Evolutionary conservation across 1,140 invertebrate species (phyloP).

Genomic region (Pachypeltis micranthus): DNA sequence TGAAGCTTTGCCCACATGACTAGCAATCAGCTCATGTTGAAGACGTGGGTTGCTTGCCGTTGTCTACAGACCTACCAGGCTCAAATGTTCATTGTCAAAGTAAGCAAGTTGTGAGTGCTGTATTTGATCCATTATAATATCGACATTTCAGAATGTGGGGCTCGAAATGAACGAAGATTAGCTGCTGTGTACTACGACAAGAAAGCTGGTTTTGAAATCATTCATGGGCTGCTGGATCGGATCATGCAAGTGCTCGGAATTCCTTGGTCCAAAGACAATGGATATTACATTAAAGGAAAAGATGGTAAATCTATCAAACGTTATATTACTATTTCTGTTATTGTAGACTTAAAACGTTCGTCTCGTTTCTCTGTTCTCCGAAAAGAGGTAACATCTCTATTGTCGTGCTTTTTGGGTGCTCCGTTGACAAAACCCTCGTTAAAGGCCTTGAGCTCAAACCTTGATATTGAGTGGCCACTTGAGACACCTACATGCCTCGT

Average conservation of each 20-base stretch:
- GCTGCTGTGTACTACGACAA: conserved; percentile 89
- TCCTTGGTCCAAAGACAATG: conserved; percentile 44
- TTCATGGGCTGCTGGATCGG: conserved; percentile 90
- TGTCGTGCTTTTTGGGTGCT: too few relatives aligned
- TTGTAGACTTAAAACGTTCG: too few relatives aligned
- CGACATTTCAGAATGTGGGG: conserved; percentile 75
- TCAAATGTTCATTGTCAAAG: too few relatives aligned
- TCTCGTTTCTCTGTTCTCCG: too few relatives aligned
- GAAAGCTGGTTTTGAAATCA: conserved; percentile 85
- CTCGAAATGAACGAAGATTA: conserved; percentile 75
- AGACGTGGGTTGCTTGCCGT: background rate
- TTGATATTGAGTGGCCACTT: too few relatives aligned
- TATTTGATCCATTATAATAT: conserved; percentile 4
- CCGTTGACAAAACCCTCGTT: too few relatives aligned
- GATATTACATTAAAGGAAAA: conserved; percentile 59
- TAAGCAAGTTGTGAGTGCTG: conserved; percentile 4
- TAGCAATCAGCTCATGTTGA: too few relatives aligned
- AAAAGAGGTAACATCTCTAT: too few relatives aligned
- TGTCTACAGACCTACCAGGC: background rate
- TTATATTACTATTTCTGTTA: too few relatives aligned
- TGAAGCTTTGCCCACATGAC: too few relatives aligned
- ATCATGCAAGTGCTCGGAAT: conserved; percentile 81
- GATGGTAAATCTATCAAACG: conserved; percentile 54
- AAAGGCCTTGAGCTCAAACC: too few relatives aligned
- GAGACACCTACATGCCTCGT: too few relatives aligned